phyloP scores from a whole-genome alignment of 1,140 invertebrate genomes.

The Eumaeus atala region DNA sequence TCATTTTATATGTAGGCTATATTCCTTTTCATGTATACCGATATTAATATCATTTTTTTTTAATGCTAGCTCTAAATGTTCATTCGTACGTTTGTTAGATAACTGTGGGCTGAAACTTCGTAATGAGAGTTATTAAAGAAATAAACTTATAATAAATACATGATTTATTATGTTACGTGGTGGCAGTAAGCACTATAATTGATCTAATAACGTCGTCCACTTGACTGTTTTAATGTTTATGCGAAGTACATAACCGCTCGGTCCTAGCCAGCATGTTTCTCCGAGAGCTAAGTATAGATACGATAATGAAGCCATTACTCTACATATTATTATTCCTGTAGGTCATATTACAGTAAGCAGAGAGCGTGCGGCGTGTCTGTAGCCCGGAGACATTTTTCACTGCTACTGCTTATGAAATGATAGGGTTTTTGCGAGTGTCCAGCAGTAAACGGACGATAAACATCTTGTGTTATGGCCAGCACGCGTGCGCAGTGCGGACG shows the following conservation, averaged over 20 bases:
- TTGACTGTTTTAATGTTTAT: background rate
- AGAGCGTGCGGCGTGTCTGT: slow-evolving; percentile 14
- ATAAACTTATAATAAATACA: no score
- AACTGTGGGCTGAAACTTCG: no score
- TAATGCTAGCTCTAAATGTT: no score
- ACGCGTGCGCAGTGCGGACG: slow-evolving; percentile 33
- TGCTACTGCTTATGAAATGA: slow-evolving; percentile 41
- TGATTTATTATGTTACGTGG: no score
- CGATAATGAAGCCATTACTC: background rate
- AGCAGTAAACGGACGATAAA: slow-evolving; percentile 52
- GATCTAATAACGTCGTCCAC: no score
- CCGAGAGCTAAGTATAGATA: background rate
- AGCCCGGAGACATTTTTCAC: slow-evolving; percentile 55
- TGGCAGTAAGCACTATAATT: no score
- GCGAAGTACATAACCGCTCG: background rate
- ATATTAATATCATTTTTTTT: no score
- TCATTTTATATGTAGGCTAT: no score
- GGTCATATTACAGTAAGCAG: slow-evolving; percentile 24
- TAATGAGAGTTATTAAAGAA: no score
- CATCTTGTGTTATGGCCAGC: slow-evolving; percentile 37
- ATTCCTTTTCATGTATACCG: no score
- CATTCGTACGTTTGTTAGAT: no score
- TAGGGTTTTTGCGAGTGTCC: slow-evolving; percentile 54
- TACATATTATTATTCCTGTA: slow-evolving; percentile 11
- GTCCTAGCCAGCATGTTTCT: background rate